phyloP scores from a whole-genome alignment of 2,888 invertebrate genomes.

The Drosophila demipolita region DNA sequence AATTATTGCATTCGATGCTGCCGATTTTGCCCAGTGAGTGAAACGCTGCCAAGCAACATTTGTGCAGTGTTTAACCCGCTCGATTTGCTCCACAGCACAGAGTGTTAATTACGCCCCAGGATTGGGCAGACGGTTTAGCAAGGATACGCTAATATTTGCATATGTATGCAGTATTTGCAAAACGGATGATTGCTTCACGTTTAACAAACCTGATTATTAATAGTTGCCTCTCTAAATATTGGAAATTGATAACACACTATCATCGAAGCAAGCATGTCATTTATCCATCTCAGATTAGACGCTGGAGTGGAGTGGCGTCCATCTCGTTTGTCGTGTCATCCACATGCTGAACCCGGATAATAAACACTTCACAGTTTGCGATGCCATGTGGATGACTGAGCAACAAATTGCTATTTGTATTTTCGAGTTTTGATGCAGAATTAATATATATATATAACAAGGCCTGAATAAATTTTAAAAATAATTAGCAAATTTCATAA shows the following conservation, averaged over 20 bases:
- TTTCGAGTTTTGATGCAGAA: conserved; percentile 19
- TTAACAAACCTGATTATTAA: conserved; percentile 73
- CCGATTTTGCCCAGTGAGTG: conserved; percentile 22
- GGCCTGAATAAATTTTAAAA: conserved; percentile 15
- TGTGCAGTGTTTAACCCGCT: conserved; percentile 68
- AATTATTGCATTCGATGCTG: conserved; percentile 66
- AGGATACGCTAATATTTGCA: conserved; percentile 9
- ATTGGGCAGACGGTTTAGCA: conserved; percentile 2
- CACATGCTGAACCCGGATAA: conserved; percentile 38
- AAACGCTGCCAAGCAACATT: conserved; percentile 25
- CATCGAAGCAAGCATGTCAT: neutral
- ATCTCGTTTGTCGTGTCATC: conserved; percentile 25
- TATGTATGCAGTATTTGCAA: conserved; percentile 46
- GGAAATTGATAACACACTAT: conserved; percentile 67
- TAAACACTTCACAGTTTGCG: conserved; percentile 32
- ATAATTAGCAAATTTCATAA: neutral
- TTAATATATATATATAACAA: conserved; percentile 1
- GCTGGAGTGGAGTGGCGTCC: neutral
- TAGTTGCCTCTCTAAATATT: conserved; percentile 75
- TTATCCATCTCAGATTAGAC: neutral
- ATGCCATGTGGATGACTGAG: conserved; percentile 36
- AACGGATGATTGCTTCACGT: conserved; percentile 63
- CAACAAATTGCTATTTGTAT: conserved; percentile 50
- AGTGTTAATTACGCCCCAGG: conserved; percentile 69
- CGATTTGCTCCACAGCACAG: conserved; percentile 61